Evolutionary conservation across 1,140 invertebrate genomes (phyloP).

Genomic region (Harpegnathos saltator): DNA sequence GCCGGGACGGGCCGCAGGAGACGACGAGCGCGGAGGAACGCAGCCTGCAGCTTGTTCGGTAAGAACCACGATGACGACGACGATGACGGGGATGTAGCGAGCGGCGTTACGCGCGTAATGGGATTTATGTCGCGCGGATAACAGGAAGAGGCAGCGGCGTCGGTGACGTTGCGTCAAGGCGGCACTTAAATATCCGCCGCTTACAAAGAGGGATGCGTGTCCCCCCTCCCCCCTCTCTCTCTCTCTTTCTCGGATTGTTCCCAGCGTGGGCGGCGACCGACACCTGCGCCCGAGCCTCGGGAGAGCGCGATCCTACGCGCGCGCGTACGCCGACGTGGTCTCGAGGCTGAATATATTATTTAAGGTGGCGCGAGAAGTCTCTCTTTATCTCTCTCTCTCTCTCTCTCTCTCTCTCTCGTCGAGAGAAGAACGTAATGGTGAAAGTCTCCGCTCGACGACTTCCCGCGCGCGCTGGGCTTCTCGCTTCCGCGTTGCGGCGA

Average conservation of each 20-base stretch:
- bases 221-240: no score
- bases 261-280: conserved; percentile 15
- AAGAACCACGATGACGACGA: background rate
- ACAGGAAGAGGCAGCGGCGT: conserved; percentile 1
- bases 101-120: background rate
- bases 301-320: background rate
- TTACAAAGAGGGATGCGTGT: conserved; percentile 23
- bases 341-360: background rate
- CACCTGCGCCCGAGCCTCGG: conserved; percentile 23
- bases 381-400: no score
- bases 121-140: conserved; percentile 10
- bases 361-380: background rate
- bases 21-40: no score
- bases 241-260: background rate
- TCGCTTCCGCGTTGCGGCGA: no score
- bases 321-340: no score
- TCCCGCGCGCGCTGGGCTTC: no score
- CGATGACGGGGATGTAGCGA: no score
- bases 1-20: no score
- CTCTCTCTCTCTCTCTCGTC: no score
- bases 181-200: conserved; percentile 37
- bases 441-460: background rate
- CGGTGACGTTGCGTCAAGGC: background rate
- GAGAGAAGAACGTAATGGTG: background rate
- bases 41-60: background rate